A percentile compares a stretch with the other conserved stretches of the same genome.
Evolutionary conservation across 2,888 invertebrate genomes (phyloP).

Genomic region (Amphipoea lucens): DNA sequence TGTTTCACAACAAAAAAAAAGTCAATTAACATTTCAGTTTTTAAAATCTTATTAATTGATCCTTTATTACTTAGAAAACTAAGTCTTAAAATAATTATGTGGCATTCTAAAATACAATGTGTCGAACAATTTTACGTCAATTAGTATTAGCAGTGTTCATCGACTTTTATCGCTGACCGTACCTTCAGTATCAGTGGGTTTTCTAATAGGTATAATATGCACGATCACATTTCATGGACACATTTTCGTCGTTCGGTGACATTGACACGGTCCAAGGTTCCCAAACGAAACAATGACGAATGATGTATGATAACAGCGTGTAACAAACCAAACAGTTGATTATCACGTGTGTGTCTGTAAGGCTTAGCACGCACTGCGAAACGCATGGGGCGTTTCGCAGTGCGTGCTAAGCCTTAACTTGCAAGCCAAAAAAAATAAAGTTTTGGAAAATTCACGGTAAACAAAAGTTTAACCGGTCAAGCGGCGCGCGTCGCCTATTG

Average conservation of each 20-base stretch:
- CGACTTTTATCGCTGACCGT: not conserved
- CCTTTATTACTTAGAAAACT: too few species aligned
- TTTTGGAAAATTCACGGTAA: too few species aligned
- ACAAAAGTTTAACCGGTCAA: too few species aligned
- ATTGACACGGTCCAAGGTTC: slow-evolving; percentile 6
- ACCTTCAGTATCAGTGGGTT: not conserved
- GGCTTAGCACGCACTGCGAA: not conserved
- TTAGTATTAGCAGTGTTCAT: not conserved
- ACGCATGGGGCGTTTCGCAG: not conserved
- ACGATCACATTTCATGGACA: slow-evolving; percentile 10
- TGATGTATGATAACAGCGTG: slow-evolving; percentile 16
- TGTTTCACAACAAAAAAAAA: not conserved
- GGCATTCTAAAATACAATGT: not conserved
- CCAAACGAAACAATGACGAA: slow-evolving; percentile 8
- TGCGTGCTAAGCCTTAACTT: too few species aligned
- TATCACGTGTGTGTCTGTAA: slow-evolving; percentile 21
- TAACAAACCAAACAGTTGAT: not conserved
- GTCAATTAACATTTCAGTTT: not conserved
- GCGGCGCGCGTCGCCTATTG: too few species aligned
- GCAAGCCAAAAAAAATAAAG: too few species aligned
- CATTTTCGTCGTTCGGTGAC: not conserved
- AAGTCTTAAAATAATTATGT: not conserved
- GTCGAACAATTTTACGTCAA: not conserved
- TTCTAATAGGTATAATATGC: not conserved
- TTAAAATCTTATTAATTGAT: too few species aligned